Conservation (phyloP, 2,797 vertebrate species). For the Danio choprae region DNA sequence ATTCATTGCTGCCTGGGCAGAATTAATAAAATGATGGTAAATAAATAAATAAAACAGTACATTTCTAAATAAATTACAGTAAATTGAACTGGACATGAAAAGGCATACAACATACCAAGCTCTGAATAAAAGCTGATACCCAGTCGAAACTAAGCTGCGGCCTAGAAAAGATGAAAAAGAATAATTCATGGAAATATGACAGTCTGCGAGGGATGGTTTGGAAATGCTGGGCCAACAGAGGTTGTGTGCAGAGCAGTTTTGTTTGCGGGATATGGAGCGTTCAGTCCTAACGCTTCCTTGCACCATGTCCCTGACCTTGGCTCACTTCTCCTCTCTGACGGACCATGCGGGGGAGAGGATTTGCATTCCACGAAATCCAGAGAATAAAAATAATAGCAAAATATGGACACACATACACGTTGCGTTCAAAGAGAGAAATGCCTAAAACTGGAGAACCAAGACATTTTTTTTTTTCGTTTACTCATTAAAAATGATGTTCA, state of each 20-base stretch:
- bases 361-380: constrained; percentile 56
- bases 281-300: constrained; percentile 37
- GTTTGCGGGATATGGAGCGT: constrained; percentile 28
- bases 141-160: constrained; percentile 25
- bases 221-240: constrained; percentile 25
- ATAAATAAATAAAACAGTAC: not conserved
- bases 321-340: constrained; percentile 42
- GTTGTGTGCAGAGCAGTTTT: constrained; percentile 7
- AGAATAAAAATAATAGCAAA: constrained; percentile 53
- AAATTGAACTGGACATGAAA: constrained; percentile 10
- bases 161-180: constrained; percentile 37
- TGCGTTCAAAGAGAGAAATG: not conserved
- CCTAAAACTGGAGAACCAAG: too few species aligned
- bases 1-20: constrained; percentile 5
- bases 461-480: too few species aligned
- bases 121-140: constrained; percentile 14
- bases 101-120: not conserved
- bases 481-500: too few species aligned
- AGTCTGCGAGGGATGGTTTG: constrained; percentile 12
- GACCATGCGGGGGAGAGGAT: constrained; percentile 39
- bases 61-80: not conserved
- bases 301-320: constrained; percentile 57
- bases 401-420: constrained; percentile 41
- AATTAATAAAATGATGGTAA: not conserved
- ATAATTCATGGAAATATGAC: constrained; percentile 49